These are phyloP conservation scores for Callithrix jacchus DNA, from an alignment of 2,113 vertebrate species.

Conservation along the genomic window DNA sequence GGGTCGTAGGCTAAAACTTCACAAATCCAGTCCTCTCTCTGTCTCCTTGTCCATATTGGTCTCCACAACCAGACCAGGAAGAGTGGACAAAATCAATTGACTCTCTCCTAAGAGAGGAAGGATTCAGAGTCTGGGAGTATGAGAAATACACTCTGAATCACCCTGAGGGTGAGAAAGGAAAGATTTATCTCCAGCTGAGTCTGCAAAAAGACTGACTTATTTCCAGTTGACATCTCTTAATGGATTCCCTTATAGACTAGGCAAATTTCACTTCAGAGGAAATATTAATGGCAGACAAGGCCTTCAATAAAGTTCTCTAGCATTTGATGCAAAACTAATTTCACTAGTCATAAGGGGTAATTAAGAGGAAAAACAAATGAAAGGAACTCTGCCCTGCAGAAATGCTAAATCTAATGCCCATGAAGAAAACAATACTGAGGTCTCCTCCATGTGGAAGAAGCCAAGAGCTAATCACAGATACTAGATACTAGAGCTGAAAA, in stretches of 20 bases:
- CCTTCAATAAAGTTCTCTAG: background rate
- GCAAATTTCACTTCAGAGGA: background rate
- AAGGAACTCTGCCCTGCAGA: background rate
- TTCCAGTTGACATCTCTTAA: background rate
- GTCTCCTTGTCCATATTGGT: background rate
- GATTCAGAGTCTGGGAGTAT: background rate
- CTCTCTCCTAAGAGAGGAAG: background rate
- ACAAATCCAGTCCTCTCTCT: background rate
- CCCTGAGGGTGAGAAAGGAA: background rate
- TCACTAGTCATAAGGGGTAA: background rate
- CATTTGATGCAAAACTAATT: background rate
- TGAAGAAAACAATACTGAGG: background rate
- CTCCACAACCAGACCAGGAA: background rate
- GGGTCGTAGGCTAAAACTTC: background rate
- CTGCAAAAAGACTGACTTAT: background rate
- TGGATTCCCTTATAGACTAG: background rate
- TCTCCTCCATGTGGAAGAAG: background rate
- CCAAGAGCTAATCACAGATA: background rate
- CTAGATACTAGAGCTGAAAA: background rate
- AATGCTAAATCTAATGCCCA: background rate
- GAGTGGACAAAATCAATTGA: background rate
- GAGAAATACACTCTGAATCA: background rate
- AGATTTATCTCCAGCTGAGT: background rate
- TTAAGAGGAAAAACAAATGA: slow-evolving; percentile 41
- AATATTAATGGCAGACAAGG: background rate